Conservation (phyloP, 2,888 invertebrate genomes). For the Hypomecis punctinalis region DNA sequence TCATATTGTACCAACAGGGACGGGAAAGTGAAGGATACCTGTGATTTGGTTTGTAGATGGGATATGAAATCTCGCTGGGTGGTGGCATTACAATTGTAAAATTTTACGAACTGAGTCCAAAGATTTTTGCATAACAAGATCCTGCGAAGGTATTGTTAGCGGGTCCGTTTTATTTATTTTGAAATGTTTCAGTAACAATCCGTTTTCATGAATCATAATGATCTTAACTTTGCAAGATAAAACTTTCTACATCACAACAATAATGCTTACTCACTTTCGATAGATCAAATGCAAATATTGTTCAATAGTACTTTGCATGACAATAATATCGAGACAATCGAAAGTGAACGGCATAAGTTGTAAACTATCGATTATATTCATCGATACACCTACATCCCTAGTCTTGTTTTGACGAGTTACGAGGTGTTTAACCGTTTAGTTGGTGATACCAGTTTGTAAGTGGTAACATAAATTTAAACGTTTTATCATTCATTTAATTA, state of each 20-base stretch:
- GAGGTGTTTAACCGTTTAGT: slow-evolving; percentile 45
- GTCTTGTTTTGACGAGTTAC: slow-evolving; percentile 48
- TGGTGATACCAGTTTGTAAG: slow-evolving; percentile 18
- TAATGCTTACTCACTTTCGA: slow-evolving; percentile 23
- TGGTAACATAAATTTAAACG: too few species aligned
- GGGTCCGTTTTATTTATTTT: slow-evolving; percentile 5
- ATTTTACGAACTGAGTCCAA: slow-evolving; percentile 12
- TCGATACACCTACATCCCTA: slow-evolving; percentile 61
- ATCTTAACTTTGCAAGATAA: background rate
- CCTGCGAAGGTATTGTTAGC: background rate
- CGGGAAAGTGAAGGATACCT: slow-evolving; percentile 59
- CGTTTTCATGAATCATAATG: background rate
- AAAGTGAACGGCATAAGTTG: slow-evolving; percentile 56
- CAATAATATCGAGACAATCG: slow-evolving; percentile 51
- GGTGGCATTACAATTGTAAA: slow-evolving; percentile 40
- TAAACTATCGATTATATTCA: slow-evolving; percentile 55
- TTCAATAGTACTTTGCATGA: slow-evolving; percentile 50
- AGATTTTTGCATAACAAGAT: slow-evolving; percentile 16
- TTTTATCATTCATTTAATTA: too few species aligned
- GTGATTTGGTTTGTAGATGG: slow-evolving; percentile 67
- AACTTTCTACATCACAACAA: slow-evolving; percentile 4
- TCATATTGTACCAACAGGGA: slow-evolving; percentile 58
- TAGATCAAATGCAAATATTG: slow-evolving; percentile 42
- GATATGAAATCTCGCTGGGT: slow-evolving; percentile 48
- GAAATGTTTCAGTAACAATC: background rate